phyloP scores from a whole-genome alignment of 2,113 vertebrate genomes.

The Eretmochelys imbricata region DNA sequence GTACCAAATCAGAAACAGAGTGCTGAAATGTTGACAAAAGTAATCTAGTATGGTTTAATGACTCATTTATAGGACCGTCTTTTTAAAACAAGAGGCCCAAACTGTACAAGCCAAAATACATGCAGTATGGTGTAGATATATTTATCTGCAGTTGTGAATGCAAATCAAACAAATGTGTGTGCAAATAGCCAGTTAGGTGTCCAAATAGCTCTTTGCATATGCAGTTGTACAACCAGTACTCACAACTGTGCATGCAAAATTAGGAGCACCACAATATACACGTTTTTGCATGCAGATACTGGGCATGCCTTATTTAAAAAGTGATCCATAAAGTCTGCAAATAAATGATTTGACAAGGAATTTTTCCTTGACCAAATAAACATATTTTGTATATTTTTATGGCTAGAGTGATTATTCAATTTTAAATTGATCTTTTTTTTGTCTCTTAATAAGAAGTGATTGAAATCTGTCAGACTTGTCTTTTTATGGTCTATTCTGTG shows the following conservation, averaged over 20 bases:
- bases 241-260: fast-evolving
- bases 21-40: not conserved
- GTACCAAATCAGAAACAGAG: not conserved
- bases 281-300: not conserved
- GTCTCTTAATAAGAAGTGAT: not conserved
- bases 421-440: not conserved
- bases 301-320: not conserved
- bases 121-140: not conserved
- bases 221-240: fast-evolving
- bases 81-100: not conserved
- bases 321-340: fast-evolving
- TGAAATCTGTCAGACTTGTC: not conserved
- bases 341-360: not conserved
- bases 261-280: not conserved
- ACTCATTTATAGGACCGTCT: not conserved
- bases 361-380: not conserved
- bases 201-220: fast-evolving
- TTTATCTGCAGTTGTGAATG: constrained; percentile 34
- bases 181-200: not conserved
- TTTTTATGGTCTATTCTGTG: not conserved
- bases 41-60: not conserved
- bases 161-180: fast-evolving
- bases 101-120: not conserved
- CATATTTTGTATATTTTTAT: not conserved
- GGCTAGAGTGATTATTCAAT: not conserved